Percentiles rank a stretch among this genome's conserved stretches.
Evolutionary conservation across 2,113 vertebrate species (phyloP).

Genomic region (Manacus vitellinus): DNA sequence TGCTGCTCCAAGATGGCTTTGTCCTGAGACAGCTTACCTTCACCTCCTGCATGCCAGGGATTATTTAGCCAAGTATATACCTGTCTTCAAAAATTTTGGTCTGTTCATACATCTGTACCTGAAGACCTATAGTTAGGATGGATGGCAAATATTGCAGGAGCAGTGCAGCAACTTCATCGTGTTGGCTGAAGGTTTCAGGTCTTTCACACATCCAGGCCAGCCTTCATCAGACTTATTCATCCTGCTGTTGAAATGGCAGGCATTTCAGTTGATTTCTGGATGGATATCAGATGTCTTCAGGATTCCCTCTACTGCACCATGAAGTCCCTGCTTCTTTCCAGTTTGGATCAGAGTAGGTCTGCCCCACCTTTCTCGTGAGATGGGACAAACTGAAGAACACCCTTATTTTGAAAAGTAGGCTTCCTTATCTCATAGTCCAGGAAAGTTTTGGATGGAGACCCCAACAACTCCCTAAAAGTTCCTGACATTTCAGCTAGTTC

Average conservation of each 20-base stretch:
- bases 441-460: not conserved
- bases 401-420: not conserved
- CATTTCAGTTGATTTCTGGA: not conserved
- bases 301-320: not conserved
- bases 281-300: not conserved
- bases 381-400: not conserved
- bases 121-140: not conserved
- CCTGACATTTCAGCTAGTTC: not conserved
- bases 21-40: not conserved
- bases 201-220: not conserved
- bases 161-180: not conserved
- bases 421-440: not conserved
- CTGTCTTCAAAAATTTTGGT: not conserved
- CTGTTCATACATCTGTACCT: not conserved
- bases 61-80: not conserved
- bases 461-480: not conserved
- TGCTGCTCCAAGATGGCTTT: not conserved
- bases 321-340: not conserved
- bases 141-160: not conserved
- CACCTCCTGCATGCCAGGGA: not conserved
- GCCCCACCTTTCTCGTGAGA: not conserved
- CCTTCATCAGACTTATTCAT: not conserved
- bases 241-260: not conserved
- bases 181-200: not conserved
- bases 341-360: not conserved